Evolutionary conservation across 2,113 vertebrate genomes (phyloP), one percentile per base, ranked within the genome.

Genomic region (Poecilia latipinna): DNA sequence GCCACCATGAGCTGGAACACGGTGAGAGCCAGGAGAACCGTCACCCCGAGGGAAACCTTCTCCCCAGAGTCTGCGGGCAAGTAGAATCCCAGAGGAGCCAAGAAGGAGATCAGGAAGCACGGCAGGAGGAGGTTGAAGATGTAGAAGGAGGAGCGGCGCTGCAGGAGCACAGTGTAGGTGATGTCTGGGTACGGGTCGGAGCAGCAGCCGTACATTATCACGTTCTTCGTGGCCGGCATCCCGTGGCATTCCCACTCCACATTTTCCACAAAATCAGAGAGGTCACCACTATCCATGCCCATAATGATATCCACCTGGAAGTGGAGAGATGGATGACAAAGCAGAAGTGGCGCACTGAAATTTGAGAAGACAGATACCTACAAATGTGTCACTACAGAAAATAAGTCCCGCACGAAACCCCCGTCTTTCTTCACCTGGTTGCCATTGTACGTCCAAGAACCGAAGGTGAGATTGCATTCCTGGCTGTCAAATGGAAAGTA

Each of bases 1-100:
- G 98, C 98, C 89, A 99, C 98, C 97, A 99, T 98, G 48, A 99
- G 94, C 93, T 99, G 98, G 84, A 99, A 99, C 39, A 99, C 98
- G 0, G 98, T 99, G 77, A 99, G 95, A 33, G 98, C 97, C 91
- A 99, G 93, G 31, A 99, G 95, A 74, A 99, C 97, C 0, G 97
- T 99, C 74, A 99, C 97, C 0, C 97, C 98, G 8, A 99, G 90
- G 13, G 98, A 99, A 28, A 99, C 97, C 89, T 99, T 99, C 91
- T 99, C 98, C 17, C 98, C 98, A 0, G 97, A 99, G 91, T 99
- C 98, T 28, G 97, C 98, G 3, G 98, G 97, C 77, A 99, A 95
- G 86, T 99, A 99, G 90, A 99, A 99, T 60, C 98, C 97, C 87
- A 99, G 90, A 13, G 98, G 98, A 24, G 98, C 97, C 86, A 99